phyloP scores from a whole-genome alignment of 2,797 vertebrate species.

The Rhynchonycteris naso region DNA sequence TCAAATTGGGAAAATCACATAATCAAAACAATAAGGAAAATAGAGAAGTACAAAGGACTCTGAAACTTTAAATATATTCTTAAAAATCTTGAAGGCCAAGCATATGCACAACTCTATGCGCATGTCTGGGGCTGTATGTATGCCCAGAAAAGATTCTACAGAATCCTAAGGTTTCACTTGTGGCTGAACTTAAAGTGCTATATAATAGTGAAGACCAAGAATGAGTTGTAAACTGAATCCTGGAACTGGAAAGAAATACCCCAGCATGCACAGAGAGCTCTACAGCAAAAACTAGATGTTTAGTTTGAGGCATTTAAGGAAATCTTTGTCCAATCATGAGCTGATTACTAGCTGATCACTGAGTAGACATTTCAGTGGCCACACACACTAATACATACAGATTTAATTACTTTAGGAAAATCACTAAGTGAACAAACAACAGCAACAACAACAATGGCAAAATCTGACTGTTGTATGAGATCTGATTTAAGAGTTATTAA shows the following conservation, averaged over 20 bases:
- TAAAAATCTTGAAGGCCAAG: not conserved
- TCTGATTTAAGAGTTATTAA: not conserved
- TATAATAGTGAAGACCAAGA: not conserved
- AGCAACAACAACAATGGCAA: not conserved
- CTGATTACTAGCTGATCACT: not conserved
- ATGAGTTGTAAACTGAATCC: not conserved
- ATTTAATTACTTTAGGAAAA: not conserved
- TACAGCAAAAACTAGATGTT: not conserved
- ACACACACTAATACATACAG: not conserved
- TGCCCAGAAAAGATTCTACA: not conserved
- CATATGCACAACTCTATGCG: not conserved
- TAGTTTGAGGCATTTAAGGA: not conserved
- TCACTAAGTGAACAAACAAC: not conserved
- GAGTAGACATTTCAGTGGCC: not conserved
- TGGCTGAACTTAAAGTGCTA: not conserved
- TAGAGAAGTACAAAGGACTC: not conserved
- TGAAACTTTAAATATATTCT: not conserved
- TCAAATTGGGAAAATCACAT: not conserved
- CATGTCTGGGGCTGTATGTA: not conserved
- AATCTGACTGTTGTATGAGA: not conserved
- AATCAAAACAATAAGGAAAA: not conserved
- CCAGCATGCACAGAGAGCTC: not conserved
- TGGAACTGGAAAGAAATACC: not conserved
- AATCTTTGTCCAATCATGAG: not conserved
- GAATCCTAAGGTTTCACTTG: not conserved